A percentile compares a stretch with the other conserved stretches of the same genome.
These are phyloP conservation scores for Drosophila colorata DNA, from an alignment of 2,888 invertebrate species.

Conservation along the genomic window DNA sequence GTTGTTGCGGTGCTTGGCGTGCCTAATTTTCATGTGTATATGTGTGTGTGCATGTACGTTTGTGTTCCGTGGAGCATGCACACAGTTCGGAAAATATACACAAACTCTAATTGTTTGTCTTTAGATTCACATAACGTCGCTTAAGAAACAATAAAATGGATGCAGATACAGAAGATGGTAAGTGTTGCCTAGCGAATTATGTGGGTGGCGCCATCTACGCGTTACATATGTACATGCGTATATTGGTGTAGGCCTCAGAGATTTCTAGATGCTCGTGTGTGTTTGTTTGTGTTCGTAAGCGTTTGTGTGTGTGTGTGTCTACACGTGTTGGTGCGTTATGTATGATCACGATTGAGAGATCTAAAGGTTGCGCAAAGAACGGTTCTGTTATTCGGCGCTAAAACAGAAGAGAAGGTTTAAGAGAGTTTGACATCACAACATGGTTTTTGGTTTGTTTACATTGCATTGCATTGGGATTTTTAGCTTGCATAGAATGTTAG, in stretches of 20 bases:
- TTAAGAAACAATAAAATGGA: conserved; percentile 37
- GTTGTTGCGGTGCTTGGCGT: conserved; percentile 22
- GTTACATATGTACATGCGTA: conserved; percentile 1
- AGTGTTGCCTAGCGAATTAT: conserved; percentile 15
- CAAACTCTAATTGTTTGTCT: conserved; percentile 36
- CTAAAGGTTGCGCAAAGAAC: too few relatives aligned
- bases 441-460: too few relatives aligned
- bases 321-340: conserved; percentile 40
- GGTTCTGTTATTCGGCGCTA: too few relatives aligned
- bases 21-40: conserved; percentile 14
- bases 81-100: conserved; percentile 28
- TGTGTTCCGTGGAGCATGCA: conserved; percentile 28
- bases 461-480: too few relatives aligned
- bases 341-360: too few relatives aligned
- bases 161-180: conserved; percentile 46
- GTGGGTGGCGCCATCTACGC: conserved; percentile 8
- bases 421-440: too few relatives aligned
- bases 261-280: neutral
- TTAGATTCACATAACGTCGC: conserved; percentile 5
- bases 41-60: conserved; percentile 13
- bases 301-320: conserved; percentile 4
- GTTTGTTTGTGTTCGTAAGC: neutral
- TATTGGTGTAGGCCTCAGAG: conserved; percentile 2
- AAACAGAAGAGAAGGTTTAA: too few relatives aligned
- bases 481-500: too few relatives aligned